A percentile compares a stretch with the other conserved stretches of the same genome.
phyloP scores from a whole-genome alignment of 1,140 invertebrate species.

The Trichonephila clavipes region DNA sequence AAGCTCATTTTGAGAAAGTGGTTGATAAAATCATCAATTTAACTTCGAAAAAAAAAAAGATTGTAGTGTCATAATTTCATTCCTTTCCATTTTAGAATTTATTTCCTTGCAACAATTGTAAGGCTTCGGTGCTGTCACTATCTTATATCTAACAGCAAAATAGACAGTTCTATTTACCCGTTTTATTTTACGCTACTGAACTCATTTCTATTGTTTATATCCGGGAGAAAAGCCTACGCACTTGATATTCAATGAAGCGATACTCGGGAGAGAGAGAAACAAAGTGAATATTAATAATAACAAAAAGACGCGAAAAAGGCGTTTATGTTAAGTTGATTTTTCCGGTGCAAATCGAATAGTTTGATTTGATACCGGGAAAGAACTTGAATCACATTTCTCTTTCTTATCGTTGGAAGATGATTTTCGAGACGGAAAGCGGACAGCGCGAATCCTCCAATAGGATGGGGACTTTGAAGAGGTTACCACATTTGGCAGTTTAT shows the following conservation, averaged over 20 bases:
- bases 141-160: neutral
- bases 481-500: neutral
- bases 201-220: constrained; percentile 6
- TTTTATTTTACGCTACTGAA: constrained; percentile 11
- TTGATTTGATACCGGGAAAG: neutral
- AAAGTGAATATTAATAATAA: neutral
- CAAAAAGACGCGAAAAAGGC: neutral
- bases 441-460: neutral
- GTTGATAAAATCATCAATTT: too few species aligned
- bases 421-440: neutral
- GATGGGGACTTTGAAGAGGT: neutral
- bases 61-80: too few species aligned
- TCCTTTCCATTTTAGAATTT: too few species aligned
- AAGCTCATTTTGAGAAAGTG: too few species aligned
- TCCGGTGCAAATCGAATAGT: neutral
- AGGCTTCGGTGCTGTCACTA: too few species aligned
- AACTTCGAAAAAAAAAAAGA: too few species aligned
- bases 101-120: too few species aligned
- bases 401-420: neutral
- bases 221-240: constrained; percentile 15
- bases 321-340: neutral
- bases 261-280: neutral
- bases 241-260: constrained; percentile 24
- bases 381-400: neutral
- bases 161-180: constrained; percentile 17